Base-by-base conservation (phyloP, 2,888 invertebrate species). In the Biston betularia region DNA sequence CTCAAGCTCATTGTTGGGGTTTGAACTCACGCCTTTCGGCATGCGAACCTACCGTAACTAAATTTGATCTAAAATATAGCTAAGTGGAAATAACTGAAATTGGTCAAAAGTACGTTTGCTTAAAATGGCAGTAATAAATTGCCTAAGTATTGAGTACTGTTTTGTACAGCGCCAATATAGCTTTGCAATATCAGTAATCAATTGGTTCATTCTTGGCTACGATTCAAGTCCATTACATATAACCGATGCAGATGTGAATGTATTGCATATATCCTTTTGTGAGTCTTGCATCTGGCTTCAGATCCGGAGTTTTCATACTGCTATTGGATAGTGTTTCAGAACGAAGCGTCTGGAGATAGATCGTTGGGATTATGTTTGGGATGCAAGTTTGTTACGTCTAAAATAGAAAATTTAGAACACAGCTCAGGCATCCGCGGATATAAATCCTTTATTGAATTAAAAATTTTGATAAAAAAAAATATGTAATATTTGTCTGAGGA, bases 101-200 rank as follows among this genome's bases (percentile, higher is more conserved):
- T 24, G 24, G 24, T 24, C n/a, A n/a, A n/a, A n/a, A n/a, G n/a
- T n/a, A n/a, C n/a, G n/a, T n/a, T n/a, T n/a, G n/a, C n/a, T n/a
- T n/a, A n/a, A n/a, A n/a, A n/a, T n/a, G n/a, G 24, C 24, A 24
- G 24, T 24, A 24, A 24, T 24, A 24, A 24, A 3, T 24, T 24
- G 24, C 38, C 33, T 7, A 1, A 33, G 49, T 40, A 42, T 50
- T 65, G 35, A 66, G 58, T 59, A 56, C 63, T 68, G 63, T 12
- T 50, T 68, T 67, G 48, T 48, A 66, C 57, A 4, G 50, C 54
- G 33, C 54, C 63, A 63, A 63, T 68, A 68, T 68, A 63, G 67
- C 45, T 60, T 68, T 84, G 89, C 90, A 89, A 93, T 93, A 93
- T 92, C 92, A 91, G 92, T 93, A 93, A 93, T 93, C 93, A 93